Percentiles rank a stretch among this genome's conserved stretches.
Conservation (phyloP, 2,113 vertebrate species). For the Malurus elegans region DNA sequence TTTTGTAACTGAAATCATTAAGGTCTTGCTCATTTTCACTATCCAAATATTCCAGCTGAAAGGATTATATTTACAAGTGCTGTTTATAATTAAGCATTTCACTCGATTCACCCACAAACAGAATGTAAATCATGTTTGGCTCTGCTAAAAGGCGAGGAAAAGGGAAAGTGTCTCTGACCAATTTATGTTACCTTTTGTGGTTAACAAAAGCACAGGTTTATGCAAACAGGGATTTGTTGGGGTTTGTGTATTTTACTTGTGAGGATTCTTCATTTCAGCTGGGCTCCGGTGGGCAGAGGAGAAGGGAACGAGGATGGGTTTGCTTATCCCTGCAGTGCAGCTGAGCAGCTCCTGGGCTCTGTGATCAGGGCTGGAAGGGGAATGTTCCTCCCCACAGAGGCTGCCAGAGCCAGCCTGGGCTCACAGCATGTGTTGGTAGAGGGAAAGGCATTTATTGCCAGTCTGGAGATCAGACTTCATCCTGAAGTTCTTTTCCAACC, state of each 20-base stretch:
- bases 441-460: background rate
- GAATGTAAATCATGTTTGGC: background rate
- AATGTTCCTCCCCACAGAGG: rapidly evolving
- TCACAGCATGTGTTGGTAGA: too few species aligned
- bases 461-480: background rate
- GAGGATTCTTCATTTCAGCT: rapidly evolving
- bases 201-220: background rate
- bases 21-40: background rate
- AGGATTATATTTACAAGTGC: constrained; percentile 32
- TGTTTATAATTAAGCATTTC: constrained; percentile 42
- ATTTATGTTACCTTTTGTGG: background rate
- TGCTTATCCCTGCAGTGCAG: background rate
- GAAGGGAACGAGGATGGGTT: rapidly evolving
- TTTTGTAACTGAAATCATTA: constrained; percentile 11
- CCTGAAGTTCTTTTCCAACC: background rate
- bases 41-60: constrained; percentile 5
- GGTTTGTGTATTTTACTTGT: background rate
- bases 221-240: background rate
- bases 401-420: background rate
- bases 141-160: background rate
- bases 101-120: background rate
- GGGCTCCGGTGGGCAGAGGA: background rate
- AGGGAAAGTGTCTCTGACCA: background rate
- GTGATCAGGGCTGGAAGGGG: too few species aligned
- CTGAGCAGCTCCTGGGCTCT: background rate